Evolutionary conservation across 2,113 vertebrate species (phyloP).

Genomic region (Carettochelys insculpta): DNA sequence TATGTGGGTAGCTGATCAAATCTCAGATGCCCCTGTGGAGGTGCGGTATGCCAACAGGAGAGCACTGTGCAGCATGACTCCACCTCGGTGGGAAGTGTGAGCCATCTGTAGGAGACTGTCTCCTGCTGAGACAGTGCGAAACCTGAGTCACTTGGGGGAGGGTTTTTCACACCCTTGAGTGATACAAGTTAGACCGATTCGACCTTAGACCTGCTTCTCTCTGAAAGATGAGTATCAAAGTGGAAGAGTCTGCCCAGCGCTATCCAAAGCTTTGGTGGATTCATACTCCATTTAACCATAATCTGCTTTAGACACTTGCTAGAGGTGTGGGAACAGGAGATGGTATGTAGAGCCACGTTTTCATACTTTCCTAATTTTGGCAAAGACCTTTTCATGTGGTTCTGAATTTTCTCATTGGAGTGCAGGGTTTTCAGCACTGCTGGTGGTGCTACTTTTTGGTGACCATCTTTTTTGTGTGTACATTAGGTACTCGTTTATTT

Average conservation of each 20-base stretch:
- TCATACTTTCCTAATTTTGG: neutral
- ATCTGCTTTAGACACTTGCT: neutral
- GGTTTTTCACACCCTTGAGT: too few relatives aligned
- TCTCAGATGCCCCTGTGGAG: too few relatives aligned
- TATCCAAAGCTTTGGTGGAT: neutral
- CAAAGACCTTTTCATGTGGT: neutral
- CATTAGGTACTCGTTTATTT: neutral
- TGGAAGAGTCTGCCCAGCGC: neutral
- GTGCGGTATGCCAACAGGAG: too few relatives aligned
- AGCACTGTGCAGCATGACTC: too few relatives aligned
- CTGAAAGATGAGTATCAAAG: neutral
- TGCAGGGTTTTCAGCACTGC: neutral
- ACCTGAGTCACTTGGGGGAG: too few relatives aligned
- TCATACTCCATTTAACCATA: neutral
- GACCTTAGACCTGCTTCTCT: too few relatives aligned
- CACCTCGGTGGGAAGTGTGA: too few relatives aligned
- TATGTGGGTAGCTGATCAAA: neutral
- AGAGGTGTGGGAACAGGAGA: neutral
- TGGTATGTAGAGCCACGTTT: neutral
- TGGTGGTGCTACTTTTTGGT: neutral
- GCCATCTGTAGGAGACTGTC: too few relatives aligned
- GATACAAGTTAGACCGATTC: too few relatives aligned
- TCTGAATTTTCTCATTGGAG: neutral
- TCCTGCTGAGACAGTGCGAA: too few relatives aligned
- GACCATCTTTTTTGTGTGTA: neutral